Evolutionary conservation across 1,140 invertebrate genomes (phyloP).

Genomic region (Varroa destructor): DNA sequence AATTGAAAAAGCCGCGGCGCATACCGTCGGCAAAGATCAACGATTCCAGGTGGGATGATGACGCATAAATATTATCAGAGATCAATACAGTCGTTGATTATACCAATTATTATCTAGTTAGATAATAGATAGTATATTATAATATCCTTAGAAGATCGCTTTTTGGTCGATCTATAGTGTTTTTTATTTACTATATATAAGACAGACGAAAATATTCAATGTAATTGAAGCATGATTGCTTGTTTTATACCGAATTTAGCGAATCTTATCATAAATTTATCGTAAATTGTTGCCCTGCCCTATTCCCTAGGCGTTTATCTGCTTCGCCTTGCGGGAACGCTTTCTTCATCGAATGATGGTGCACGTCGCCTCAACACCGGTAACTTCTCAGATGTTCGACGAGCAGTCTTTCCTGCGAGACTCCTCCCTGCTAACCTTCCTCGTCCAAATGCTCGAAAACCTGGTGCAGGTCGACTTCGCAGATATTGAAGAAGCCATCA

Average conservation of each 20-base stretch:
- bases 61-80: background rate
- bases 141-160: background rate
- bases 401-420: constrained; percentile 83
- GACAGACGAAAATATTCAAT: too few species aligned
- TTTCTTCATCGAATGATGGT: constrained; percentile 73
- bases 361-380: constrained; percentile 66
- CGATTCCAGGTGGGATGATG: constrained; percentile 60
- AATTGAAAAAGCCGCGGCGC: constrained; percentile 60
- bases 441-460: constrained; percentile 78
- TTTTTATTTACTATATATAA: too few species aligned
- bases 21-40: constrained; percentile 86
- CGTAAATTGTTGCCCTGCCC: constrained; percentile 37
- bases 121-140: background rate
- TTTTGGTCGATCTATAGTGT: too few species aligned
- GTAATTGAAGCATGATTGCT: too few species aligned
- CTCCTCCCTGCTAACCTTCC: constrained; percentile 63
- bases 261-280: background rate
- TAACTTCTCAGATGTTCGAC: constrained; percentile 85
- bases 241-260: background rate
- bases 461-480: constrained; percentile 77
- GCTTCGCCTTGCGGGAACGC: constrained; percentile 53
- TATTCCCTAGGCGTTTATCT: constrained; percentile 2
- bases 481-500: background rate
- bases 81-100: background rate
- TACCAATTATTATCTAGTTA: constrained; percentile 1